phyloP scores from a whole-genome alignment of 1,140 invertebrate genomes.

The Xylocopa sonorina region DNA sequence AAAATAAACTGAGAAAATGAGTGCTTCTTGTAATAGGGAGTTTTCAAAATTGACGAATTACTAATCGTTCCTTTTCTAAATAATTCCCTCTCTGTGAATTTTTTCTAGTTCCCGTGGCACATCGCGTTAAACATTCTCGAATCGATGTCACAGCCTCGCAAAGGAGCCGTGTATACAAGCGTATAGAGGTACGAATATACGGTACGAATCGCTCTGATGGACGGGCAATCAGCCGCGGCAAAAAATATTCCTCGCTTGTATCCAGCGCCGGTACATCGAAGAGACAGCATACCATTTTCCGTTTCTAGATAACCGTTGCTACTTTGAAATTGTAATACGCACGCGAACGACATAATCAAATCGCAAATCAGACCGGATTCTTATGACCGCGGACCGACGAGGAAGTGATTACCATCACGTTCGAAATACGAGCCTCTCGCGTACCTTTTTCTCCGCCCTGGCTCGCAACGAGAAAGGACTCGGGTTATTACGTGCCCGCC shows the following conservation, averaged over 20 bases:
- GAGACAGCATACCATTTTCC: conserved; percentile 30
- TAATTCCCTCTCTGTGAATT: too few species aligned
- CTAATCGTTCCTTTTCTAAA: too few species aligned
- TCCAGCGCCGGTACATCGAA: neutral
- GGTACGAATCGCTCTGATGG: neutral
- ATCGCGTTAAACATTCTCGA: neutral
- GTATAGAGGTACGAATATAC: neutral
- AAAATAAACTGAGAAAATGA: too few species aligned
- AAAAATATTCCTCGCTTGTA: conserved; percentile 3
- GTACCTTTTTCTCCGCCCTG: conserved; percentile 66
- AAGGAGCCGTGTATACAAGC: neutral
- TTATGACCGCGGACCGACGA: conserved; percentile 66
- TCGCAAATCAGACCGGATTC: conserved; percentile 67
- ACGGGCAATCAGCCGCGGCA: neutral
- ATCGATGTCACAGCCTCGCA: neutral
- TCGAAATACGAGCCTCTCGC: conserved; percentile 48
- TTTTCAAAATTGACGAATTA: too few species aligned
- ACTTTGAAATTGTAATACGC: conserved; percentile 76
- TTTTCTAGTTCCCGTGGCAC: neutral
- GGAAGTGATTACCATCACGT: conserved; percentile 78
- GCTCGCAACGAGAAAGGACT: conserved; percentile 57
- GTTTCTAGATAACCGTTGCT: conserved; percentile 39
- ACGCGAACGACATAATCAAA: conserved; percentile 76
- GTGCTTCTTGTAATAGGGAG: too few species aligned
- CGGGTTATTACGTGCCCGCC: conserved; percentile 41